A percentile compares a stretch with the other conserved stretches of the same genome.
Conservation (phyloP, 2,888 invertebrate genomes). For the Drosophila meridiana region DNA sequence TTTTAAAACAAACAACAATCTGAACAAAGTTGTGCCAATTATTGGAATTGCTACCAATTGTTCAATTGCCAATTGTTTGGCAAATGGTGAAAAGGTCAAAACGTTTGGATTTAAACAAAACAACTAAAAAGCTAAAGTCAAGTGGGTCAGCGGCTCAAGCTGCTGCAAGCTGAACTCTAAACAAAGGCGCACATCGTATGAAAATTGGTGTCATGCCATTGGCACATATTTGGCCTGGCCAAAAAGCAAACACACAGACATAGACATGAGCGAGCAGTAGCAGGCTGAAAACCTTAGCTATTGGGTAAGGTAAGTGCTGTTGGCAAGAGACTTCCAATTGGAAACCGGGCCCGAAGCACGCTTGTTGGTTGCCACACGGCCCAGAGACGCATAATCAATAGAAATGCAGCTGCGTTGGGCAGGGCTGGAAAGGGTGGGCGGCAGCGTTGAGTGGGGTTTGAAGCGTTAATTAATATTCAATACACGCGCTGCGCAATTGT, state of each 20-base stretch:
- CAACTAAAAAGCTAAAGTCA: slow-evolving; percentile 20
- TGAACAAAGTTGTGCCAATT: slow-evolving; percentile 58
- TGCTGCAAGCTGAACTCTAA: slow-evolving; percentile 53
- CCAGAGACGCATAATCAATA: slow-evolving; percentile 63
- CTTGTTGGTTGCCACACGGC: slow-evolving; percentile 50
- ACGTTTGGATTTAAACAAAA: slow-evolving; percentile 60
- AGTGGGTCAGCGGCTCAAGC: slow-evolving; percentile 63
- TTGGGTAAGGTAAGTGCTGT: slow-evolving; percentile 81
- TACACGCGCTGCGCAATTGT: slow-evolving; percentile 77
- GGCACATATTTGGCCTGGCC: slow-evolving; percentile 75
- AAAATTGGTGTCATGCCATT: slow-evolving; percentile 82
- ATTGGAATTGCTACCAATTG: slow-evolving; percentile 67
- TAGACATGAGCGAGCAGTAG: slow-evolving; percentile 18
- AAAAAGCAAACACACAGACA: slow-evolving; percentile 42
- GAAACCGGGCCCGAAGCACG: slow-evolving; percentile 20
- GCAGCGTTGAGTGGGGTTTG: neutral
- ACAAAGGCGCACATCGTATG: slow-evolving; percentile 54
- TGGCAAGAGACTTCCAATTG: slow-evolving; percentile 37
- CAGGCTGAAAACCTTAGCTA: slow-evolving; percentile 34
- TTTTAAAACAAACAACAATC: slow-evolving; percentile 17
- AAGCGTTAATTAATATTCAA: slow-evolving; percentile 75
- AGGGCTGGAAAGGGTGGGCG: neutral
- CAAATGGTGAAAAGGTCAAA: slow-evolving; percentile 66
- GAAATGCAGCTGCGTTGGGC: slow-evolving; percentile 1
- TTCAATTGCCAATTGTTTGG: slow-evolving; percentile 56